phyloP scores from a whole-genome alignment of 2,888 invertebrate species.

The Ernsta delagoae region DNA sequence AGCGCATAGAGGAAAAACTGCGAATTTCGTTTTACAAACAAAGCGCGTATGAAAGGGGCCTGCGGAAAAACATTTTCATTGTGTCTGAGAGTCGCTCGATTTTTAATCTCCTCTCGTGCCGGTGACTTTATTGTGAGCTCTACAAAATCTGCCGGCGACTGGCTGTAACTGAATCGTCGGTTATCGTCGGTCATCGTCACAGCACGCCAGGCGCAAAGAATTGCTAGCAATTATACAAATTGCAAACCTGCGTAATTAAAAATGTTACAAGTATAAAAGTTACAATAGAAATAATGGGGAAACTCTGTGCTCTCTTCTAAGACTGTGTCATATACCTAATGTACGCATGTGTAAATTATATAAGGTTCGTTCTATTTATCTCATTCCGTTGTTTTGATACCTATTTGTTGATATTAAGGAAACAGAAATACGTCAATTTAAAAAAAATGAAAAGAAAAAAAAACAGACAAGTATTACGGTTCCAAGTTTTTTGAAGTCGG shows the following conservation, averaged over 20 bases:
- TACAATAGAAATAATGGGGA: no score
- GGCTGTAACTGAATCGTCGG: slow-evolving; percentile 58
- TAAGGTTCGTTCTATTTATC: no score
- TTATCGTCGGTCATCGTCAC: slow-evolving; percentile 37
- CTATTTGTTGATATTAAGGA: no score
- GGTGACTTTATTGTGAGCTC: slow-evolving; percentile 78
- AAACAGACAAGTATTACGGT: no score
- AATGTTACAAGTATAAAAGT: no score
- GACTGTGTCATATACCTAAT: no score
- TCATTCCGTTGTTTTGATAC: no score
- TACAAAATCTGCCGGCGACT: slow-evolving; percentile 60
- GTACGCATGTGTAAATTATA: no score
- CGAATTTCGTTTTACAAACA: slow-evolving; percentile 80
- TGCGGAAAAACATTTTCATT: slow-evolving; percentile 82
- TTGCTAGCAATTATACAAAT: not conserved
- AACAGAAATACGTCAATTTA: no score
- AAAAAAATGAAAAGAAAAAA: no score
- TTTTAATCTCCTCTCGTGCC: slow-evolving; percentile 78
- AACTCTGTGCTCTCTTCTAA: no score
- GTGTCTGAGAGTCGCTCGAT: slow-evolving; percentile 80
- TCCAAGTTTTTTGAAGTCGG: not conserved
- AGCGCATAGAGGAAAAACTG: slow-evolving; percentile 73
- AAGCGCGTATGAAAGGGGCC: slow-evolving; percentile 77
- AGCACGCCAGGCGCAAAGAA: not conserved
- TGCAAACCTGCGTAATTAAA: not conserved